phyloP scores from a whole-genome alignment of 1,140 invertebrate genomes.

The Oncopodura yosiiana region DNA sequence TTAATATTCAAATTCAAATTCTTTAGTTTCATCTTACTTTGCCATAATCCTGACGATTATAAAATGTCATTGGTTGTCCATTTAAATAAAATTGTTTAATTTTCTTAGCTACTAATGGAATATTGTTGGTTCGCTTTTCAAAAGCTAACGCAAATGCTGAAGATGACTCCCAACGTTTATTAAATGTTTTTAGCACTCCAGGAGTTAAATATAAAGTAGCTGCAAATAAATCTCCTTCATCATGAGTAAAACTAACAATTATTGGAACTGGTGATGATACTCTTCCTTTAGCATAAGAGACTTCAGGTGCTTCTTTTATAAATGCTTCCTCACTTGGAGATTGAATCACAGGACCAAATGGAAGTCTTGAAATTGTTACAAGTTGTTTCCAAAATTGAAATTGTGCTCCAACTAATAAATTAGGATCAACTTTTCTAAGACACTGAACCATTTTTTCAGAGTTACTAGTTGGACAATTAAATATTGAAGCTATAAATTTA shows the following conservation, averaged over 20 bases:
- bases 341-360: constrained; percentile 1
- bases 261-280: background rate
- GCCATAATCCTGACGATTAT: background rate
- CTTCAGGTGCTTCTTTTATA: constrained; percentile 1
- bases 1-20: no score
- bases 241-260: background rate
- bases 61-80: background rate
- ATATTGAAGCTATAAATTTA: background rate
- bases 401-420: no score
- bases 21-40: background rate
- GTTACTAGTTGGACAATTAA: background rate
- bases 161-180: background rate
- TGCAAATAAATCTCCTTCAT: constrained; percentile 5
- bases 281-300: background rate
- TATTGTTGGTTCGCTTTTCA: background rate
- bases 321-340: background rate
- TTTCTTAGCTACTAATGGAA: background rate
- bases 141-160: constrained; percentile 1
- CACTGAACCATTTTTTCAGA: background rate
- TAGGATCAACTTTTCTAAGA: background rate
- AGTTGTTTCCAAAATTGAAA: no score
- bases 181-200: background rate
- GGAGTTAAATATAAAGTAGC: background rate
- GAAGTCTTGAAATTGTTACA: background rate
- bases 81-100: constrained; percentile 1